A percentile compares a stretch with the other conserved stretches of the same genome.
These are phyloP conservation scores for Nasonia giraulti DNA, from an alignment of 1,140 invertebrate genomes.

Conservation along the genomic window DNA sequence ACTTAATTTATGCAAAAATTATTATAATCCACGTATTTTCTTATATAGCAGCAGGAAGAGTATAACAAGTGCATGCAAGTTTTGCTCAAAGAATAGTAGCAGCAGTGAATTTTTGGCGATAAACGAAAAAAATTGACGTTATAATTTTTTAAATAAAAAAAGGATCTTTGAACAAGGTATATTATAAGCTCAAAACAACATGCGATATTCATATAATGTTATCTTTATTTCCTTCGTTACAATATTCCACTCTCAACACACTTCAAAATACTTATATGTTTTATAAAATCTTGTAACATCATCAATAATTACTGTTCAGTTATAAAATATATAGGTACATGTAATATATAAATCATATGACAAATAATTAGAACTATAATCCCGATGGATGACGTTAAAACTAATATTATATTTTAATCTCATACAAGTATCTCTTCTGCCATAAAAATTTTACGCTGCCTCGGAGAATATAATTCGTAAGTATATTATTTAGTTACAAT, in stretches of 20 bases:
- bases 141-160: neutral
- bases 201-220: neutral
- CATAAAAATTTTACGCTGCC: too few relatives aligned
- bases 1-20: too few relatives aligned
- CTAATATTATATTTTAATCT: too few relatives aligned
- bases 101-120: neutral
- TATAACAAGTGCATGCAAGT: slow-evolving; percentile 43
- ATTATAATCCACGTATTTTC: neutral
- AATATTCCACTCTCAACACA: slow-evolving; percentile 1
- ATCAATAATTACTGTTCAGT: slow-evolving; percentile 5
- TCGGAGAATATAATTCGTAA: neutral
- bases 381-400: too few relatives aligned
- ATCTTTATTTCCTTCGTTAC: slow-evolving; percentile 8
- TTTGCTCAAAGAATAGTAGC: slow-evolving; percentile 35
- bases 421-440: too few relatives aligned
- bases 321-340: slow-evolving; percentile 10
- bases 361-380: neutral
- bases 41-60: slow-evolving; percentile 54
- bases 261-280: slow-evolving; percentile 12
- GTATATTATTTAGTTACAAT: neutral
- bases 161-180: too few relatives aligned
- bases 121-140: too few relatives aligned
- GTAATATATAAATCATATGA: neutral
- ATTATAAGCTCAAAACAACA: neutral
- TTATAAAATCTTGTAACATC: slow-evolving; percentile 28